These are phyloP conservation scores for Parnassius apollo DNA, from an alignment of 2,888 invertebrate species.

Conservation along the genomic window DNA sequence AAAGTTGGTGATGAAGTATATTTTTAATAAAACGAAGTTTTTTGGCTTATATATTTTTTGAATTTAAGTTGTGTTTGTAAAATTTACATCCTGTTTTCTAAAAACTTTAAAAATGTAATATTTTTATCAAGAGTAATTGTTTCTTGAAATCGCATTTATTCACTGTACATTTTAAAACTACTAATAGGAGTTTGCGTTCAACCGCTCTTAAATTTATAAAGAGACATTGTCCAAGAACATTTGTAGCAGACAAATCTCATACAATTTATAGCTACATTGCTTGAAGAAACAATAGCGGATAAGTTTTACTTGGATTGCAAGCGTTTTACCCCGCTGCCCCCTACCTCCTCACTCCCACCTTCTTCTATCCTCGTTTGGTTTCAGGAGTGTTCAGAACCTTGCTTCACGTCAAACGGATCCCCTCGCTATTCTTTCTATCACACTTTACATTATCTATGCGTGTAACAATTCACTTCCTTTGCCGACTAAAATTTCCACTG, in stretches of 20 bases:
- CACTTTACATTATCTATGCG: constrained; percentile 21
- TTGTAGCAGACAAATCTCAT: constrained; percentile 38
- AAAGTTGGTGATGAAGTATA: too few species aligned
- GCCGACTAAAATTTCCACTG: constrained; percentile 2
- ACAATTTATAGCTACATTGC: constrained; percentile 44
- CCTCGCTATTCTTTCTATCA: constrained; percentile 12
- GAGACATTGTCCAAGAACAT: constrained; percentile 56
- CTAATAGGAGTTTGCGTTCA: constrained; percentile 37
- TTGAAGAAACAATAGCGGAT: constrained; percentile 56
- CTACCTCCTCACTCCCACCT: too few species aligned
- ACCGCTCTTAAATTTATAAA: constrained; percentile 52
- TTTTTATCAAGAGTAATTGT: too few species aligned
- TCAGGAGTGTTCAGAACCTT: constrained; percentile 14
- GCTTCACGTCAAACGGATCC: constrained; percentile 29
- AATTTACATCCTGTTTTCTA: too few species aligned
- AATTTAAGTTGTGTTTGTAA: too few species aligned
- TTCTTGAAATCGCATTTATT: constrained; percentile 25
- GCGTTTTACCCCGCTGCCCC: constrained; percentile 32
- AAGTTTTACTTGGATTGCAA: constrained; percentile 50
- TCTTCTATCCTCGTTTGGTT: constrained; percentile 32
- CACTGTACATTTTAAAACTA: not conserved
- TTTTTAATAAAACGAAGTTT: too few species aligned
- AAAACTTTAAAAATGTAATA: too few species aligned
- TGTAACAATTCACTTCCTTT: constrained; percentile 16
- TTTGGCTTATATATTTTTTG: too few species aligned